Evolutionary conservation across 2,113 vertebrate species (phyloP).

Genomic region (Anguilla japonica): DNA sequence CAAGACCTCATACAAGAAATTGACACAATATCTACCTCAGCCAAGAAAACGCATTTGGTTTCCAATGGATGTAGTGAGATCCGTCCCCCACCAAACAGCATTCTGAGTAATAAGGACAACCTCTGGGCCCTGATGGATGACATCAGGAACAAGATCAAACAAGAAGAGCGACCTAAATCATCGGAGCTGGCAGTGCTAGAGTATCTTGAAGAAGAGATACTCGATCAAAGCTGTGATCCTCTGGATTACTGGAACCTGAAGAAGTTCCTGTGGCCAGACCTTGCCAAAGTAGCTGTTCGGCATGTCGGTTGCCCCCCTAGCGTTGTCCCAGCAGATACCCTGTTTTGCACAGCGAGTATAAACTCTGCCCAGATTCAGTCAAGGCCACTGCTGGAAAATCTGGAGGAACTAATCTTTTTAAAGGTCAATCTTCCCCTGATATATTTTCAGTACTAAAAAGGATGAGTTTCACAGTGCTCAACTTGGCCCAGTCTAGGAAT

Average conservation of each 20-base stretch:
- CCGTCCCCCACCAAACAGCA: slow-evolving; percentile 63
- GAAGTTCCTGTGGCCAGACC: slow-evolving; percentile 87
- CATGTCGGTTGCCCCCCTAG: slow-evolving; percentile 94
- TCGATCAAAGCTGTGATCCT: slow-evolving; percentile 96
- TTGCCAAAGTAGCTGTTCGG: slow-evolving; percentile 88
- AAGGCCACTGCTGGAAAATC: slow-evolving; percentile 85
- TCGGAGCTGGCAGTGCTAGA: slow-evolving; percentile 88
- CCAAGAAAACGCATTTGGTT: slow-evolving; percentile 64
- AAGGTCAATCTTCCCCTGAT: slow-evolving; percentile 97
- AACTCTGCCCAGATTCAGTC: slow-evolving; percentile 83
- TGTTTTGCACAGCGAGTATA: slow-evolving; percentile 89
- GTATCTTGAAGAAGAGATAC: slow-evolving; percentile 93
- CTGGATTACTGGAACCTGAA: slow-evolving; percentile 96
- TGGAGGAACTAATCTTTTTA: slow-evolving; percentile 93
- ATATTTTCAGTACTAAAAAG: slow-evolving; percentile 94
- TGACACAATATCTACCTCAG: slow-evolving; percentile 87
- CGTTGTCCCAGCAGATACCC: slow-evolving; percentile 85
- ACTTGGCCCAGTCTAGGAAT: too few species aligned
- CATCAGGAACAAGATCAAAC: slow-evolving; percentile 79
- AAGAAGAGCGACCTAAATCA: slow-evolving; percentile 78
- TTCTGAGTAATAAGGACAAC: slow-evolving; percentile 72
- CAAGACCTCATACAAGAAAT: slow-evolving; percentile 90
- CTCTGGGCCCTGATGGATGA: slow-evolving; percentile 91
- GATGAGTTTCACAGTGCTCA: neutral
- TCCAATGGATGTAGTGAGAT: slow-evolving; percentile 76